phyloP scores from a whole-genome alignment of 1,140 invertebrate genomes.

The Polypedilum pembai region DNA sequence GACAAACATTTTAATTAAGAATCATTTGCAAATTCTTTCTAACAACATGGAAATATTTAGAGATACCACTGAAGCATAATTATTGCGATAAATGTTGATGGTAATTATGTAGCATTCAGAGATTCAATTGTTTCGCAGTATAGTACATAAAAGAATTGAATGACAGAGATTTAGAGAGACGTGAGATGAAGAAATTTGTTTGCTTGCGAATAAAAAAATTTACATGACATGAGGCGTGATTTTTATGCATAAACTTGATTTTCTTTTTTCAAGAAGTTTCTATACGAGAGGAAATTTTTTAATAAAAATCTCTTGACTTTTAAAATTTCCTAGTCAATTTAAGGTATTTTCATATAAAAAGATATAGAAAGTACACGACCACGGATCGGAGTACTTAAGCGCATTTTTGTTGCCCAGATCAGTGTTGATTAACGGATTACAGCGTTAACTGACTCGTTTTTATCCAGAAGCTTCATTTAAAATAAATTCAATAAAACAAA shows the following conservation, averaged over 20 bases:
- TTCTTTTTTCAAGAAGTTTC: conserved; percentile 13
- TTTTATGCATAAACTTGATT: conserved; percentile 8
- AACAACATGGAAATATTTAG: not conserved
- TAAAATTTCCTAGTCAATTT: too few species aligned
- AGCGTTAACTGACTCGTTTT: too few species aligned
- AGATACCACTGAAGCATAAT: not conserved
- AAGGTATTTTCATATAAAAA: too few species aligned
- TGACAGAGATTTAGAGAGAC: not conserved
- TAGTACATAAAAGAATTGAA: not conserved
- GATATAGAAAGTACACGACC: too few species aligned
- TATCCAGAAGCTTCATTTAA: too few species aligned
- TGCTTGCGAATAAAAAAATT: not conserved
- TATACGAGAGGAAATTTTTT: not conserved
- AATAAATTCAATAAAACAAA: too few species aligned
- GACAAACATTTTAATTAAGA: conserved; percentile 26
- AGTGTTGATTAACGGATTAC: too few species aligned
- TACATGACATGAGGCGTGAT: not conserved
- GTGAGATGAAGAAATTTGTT: not conserved
- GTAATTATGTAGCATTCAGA: conserved; percentile 21
- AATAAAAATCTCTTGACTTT: too few species aligned
- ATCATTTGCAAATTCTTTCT: not conserved
- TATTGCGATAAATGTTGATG: conserved; percentile 23
- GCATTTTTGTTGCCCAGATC: too few species aligned
- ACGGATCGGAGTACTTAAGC: too few species aligned
- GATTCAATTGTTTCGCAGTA: not conserved